Percentiles rank a stretch among this genome's conserved stretches.
Evolutionary conservation across 2,113 vertebrate species (phyloP).

Genomic region (Corythoichthys haematopterus): DNA sequence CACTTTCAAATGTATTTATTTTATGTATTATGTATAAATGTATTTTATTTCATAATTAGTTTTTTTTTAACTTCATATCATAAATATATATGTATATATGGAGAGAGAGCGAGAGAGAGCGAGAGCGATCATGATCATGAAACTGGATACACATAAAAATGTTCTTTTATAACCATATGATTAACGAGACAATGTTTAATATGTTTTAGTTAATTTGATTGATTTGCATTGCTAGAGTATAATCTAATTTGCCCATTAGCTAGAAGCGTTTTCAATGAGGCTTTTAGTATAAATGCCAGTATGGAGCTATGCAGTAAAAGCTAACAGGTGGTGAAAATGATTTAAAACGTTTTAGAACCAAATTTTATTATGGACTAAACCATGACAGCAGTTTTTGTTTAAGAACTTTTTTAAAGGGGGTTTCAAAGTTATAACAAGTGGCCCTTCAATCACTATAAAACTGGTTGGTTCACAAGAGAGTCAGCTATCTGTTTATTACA

Average conservation of each 20-base stretch:
- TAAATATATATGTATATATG: no score
- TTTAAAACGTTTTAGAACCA: not conserved
- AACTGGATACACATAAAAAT: no score
- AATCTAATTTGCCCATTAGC: not conserved
- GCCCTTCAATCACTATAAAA: not conserved
- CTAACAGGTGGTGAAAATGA: not conserved
- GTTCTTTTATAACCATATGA: not conserved
- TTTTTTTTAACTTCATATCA: no score
- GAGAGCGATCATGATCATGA: no score
- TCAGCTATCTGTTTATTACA: not conserved
- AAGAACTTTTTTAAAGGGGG: not conserved
- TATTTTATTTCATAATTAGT: no score
- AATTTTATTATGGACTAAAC: not conserved
- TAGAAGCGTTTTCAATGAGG: not conserved
- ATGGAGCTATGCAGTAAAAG: not conserved
- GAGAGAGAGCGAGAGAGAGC: no score
- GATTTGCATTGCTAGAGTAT: not conserved
- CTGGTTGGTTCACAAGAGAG: not conserved
- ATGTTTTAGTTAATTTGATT: not conserved
- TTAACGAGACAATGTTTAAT: not conserved
- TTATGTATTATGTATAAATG: no score
- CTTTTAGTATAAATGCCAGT: not conserved
- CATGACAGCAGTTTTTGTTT: not conserved
- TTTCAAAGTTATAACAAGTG: not conserved
- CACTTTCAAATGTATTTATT: no score